Evolutionary conservation across 2,797 vertebrate species (phyloP).

Genomic region (Heterohyrax brucei): DNA sequence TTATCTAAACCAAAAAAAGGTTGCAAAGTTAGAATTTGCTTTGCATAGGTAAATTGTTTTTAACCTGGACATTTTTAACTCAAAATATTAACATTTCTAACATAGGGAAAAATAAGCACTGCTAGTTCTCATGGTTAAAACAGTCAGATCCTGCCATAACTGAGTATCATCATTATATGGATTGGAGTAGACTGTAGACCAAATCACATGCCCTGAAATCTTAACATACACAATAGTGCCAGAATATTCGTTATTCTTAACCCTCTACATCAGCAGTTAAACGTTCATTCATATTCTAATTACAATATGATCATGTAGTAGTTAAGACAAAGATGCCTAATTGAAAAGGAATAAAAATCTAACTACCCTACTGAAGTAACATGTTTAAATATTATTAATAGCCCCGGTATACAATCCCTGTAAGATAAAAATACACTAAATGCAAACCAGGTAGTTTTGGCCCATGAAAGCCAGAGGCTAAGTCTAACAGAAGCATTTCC

Average conservation of each 20-base stretch:
- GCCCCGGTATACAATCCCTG: neutral
- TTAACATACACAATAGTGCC: neutral
- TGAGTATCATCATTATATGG: neutral
- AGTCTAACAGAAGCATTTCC: constrained; percentile 25
- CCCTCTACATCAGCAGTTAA: neutral
- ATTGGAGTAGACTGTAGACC: constrained; percentile 17
- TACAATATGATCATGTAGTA: constrained; percentile 3
- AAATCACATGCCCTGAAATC: constrained; percentile 30
- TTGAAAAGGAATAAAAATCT: constrained; percentile 57
- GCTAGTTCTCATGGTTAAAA: neutral
- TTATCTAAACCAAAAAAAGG: constrained; percentile 46
- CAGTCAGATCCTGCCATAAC: constrained; percentile 4
- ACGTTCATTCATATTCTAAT: constrained; percentile 36
- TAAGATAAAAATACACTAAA: constrained; percentile 18
- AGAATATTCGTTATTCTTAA: neutral
- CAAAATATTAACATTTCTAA: constrained; percentile 60
- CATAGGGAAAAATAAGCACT: neutral
- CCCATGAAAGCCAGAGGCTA: constrained; percentile 33
- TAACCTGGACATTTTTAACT: constrained; percentile 21
- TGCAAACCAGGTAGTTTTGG: constrained; percentile 33
- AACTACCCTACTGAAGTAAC: neutral
- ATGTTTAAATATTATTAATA: constrained; percentile 60
- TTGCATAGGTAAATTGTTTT: constrained; percentile 65
- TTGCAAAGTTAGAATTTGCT: constrained; percentile 51
- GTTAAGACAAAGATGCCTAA: constrained; percentile 57